These are phyloP conservation scores for Mesembrinibis cayennensis DNA, from an alignment of 2,113 vertebrate species.

Conservation along the genomic window DNA sequence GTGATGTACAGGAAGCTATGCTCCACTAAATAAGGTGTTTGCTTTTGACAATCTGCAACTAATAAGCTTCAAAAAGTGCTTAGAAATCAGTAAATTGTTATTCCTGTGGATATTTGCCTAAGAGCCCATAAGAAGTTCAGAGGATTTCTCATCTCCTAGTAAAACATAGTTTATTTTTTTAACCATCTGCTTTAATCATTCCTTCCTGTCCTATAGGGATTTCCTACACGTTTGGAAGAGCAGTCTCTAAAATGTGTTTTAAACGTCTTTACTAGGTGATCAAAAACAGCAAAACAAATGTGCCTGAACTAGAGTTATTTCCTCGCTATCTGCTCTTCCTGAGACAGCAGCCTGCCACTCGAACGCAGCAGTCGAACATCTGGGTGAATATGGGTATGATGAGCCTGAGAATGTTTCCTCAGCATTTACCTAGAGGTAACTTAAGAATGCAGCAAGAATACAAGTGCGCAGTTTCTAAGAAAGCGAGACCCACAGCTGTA, in stretches of 20 bases:
- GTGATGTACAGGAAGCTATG: neutral
- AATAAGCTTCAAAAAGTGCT: neutral
- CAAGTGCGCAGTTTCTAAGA: conserved; percentile 44
- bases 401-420: conserved; percentile 97
- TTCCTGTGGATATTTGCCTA: neutral
- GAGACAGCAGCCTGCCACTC: conserved; percentile 91
- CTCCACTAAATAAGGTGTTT: neutral
- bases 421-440: conserved; percentile 95
- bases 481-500: conserved; percentile 13
- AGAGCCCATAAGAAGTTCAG: neutral
- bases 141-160: neutral
- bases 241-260: neutral
- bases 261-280: conserved; percentile 81
- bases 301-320: conserved; percentile 91
- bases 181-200: neutral
- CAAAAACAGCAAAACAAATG: conserved; percentile 81
- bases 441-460: conserved; percentile 99
- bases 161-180: neutral
- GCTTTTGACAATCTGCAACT: neutral
- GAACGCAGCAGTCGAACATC: conserved; percentile 96
- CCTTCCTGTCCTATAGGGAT: accelerated
- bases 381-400: conserved; percentile 99
- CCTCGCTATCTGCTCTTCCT: conserved; percentile 95
- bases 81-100: neutral
- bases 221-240: neutral